Evolutionary conservation across 2,113 vertebrate species (phyloP).

Genomic region (Scolopax mira): DNA sequence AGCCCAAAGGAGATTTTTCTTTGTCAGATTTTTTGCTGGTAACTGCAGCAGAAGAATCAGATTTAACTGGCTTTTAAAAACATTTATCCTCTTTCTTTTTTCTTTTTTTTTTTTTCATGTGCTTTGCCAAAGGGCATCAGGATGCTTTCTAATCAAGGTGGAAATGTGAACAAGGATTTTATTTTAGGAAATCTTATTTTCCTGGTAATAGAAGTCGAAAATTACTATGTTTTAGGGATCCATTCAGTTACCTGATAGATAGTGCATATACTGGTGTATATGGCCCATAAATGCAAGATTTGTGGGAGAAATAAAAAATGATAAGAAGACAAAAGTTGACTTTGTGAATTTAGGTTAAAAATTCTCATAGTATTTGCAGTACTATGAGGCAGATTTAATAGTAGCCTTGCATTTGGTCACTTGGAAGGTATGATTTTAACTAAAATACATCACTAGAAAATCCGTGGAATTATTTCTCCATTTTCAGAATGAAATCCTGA

Average conservation of each 20-base stretch:
- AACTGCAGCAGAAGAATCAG: background rate
- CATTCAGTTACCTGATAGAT: background rate
- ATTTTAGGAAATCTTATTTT: background rate
- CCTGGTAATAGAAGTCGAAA: background rate
- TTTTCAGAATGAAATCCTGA: background rate
- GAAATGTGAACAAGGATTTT: background rate
- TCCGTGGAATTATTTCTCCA: background rate
- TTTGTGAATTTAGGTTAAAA: background rate
- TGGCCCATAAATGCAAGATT: background rate
- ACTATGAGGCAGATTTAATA: background rate
- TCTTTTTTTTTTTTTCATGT: background rate
- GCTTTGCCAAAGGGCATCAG: background rate
- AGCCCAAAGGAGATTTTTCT: background rate
- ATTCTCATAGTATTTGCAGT: background rate
- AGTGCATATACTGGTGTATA: background rate
- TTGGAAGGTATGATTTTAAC: background rate
- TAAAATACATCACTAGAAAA: background rate
- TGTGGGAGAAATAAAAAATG: constrained; percentile 6
- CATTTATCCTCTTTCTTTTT: background rate
- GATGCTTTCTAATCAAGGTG: background rate
- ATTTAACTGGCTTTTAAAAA: background rate
- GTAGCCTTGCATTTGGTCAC: background rate
- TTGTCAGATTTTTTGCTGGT: background rate
- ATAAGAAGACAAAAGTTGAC: background rate
- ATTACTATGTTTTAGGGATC: background rate